These are phyloP conservation scores for Silurus glanis DNA, from an alignment of 2,113 vertebrate genomes.

Conservation along the genomic window DNA sequence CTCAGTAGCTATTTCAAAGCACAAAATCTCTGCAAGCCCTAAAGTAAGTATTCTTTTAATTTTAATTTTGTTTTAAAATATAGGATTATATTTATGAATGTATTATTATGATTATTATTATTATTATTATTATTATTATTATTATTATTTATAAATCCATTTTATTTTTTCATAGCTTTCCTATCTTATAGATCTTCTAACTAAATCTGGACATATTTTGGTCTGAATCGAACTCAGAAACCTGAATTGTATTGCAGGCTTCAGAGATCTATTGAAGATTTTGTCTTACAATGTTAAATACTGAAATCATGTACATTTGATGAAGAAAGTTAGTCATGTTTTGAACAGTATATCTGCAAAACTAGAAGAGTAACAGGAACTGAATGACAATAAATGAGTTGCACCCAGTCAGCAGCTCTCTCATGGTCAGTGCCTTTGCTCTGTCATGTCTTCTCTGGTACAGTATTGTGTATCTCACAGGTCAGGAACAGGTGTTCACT, in stretches of 20 bases:
- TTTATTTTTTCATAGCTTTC: too few species aligned
- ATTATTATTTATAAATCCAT: too few species aligned
- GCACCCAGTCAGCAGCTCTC: not conserved
- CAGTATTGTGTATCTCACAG: constrained; percentile 19
- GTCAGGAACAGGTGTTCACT: constrained; percentile 53
- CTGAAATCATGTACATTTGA: not conserved
- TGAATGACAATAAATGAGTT: not conserved
- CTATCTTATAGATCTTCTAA: too few species aligned
- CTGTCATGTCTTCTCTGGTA: not conserved
- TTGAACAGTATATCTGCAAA: not conserved
- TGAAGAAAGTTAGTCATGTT: not conserved
- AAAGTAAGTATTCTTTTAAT: too few species aligned
- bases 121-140: too few species aligned
- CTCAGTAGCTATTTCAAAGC: not conserved
- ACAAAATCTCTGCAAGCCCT: not conserved
- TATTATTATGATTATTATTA: too few species aligned
- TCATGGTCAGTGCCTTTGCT: not conserved
- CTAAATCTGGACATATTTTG: not conserved
- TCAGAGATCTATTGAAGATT: not conserved
- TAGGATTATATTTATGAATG: too few species aligned
- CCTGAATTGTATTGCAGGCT: not conserved
- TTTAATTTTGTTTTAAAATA: too few species aligned
- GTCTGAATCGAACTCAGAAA: not conserved
- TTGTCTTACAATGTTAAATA: not conserved
- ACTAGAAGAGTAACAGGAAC: not conserved